Conservation (phyloP, 2,888 invertebrate species). For the Ennomos erosarius region DNA sequence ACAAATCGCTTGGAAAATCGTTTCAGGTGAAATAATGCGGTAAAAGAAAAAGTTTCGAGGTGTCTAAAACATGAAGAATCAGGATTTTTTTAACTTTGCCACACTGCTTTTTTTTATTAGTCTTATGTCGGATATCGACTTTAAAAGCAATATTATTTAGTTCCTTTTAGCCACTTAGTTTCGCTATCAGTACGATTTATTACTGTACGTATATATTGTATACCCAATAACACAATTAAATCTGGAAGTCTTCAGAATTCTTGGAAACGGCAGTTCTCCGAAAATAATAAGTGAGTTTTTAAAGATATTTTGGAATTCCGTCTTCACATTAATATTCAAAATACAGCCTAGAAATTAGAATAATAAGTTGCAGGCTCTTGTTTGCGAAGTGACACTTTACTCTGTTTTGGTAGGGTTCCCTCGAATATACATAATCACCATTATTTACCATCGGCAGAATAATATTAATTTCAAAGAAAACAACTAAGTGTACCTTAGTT, state of each 20-base stretch:
- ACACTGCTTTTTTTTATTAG: too few species aligned
- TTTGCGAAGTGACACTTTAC: slow-evolving; percentile 2
- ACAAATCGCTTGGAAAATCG: slow-evolving; percentile 22
- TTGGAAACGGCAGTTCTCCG: not conserved
- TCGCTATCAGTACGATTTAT: too few species aligned
- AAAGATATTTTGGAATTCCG: slow-evolving; percentile 31
- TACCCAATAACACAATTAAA: too few species aligned
- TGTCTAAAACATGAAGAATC: slow-evolving; percentile 19
- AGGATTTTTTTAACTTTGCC: too few species aligned
- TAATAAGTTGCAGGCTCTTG: slow-evolving; percentile 32
- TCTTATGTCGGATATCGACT: not conserved
- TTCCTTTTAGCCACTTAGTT: too few species aligned
- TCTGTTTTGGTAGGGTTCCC: too few species aligned
- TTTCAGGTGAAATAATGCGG: slow-evolving; percentile 10
- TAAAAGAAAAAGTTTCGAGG: slow-evolving; percentile 19
- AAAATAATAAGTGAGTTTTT: slow-evolving; percentile 16
- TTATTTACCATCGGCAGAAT: too few species aligned
- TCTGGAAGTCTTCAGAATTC: too few species aligned
- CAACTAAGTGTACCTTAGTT: not conserved
- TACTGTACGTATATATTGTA: too few species aligned
- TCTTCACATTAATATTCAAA: slow-evolving; percentile 42
- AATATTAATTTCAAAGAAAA: not conserved
- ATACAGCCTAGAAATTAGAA: slow-evolving; percentile 36
- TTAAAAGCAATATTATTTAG: too few species aligned
- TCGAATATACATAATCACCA: too few species aligned